These are phyloP conservation scores for Bolinopsis microptera DNA, from an alignment of 37 sponge, comb jelly and placozoan genomes.

Conservation along the genomic window DNA sequence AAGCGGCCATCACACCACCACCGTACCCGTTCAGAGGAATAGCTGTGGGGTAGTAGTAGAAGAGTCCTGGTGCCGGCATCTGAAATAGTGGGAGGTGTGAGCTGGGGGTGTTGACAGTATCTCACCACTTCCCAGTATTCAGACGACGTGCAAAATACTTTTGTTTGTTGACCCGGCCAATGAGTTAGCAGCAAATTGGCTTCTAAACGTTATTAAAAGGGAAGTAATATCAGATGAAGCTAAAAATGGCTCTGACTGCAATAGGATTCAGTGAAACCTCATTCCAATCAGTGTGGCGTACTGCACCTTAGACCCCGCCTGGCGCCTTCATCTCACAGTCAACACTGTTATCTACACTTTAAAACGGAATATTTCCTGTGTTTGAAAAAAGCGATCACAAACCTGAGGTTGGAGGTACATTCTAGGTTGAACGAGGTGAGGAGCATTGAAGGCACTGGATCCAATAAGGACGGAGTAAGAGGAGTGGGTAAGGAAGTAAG, in stretches of 20 bases:
- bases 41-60: constrained; percentile 55
- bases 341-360: too few species aligned
- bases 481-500: constrained; percentile 47
- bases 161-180: background rate
- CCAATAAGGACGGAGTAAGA: constrained; percentile 39
- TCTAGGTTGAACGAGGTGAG: constrained; percentile 10
- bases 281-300: too few species aligned
- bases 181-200: background rate
- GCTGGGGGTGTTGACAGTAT: background rate
- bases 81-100: background rate
- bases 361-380: background rate
- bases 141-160: background rate
- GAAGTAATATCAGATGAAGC: background rate
- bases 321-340: too few species aligned
- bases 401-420: constrained; percentile 59
- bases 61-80: constrained; percentile 47
- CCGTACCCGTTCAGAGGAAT: constrained; percentile 24
- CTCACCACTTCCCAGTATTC: background rate
- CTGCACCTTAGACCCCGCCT: too few species aligned
- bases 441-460: constrained; percentile 10
- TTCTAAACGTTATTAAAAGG: background rate
- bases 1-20: background rate
- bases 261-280: too few species aligned
- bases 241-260: background rate
- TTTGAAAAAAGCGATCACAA: background rate